Conservation (phyloP, 37 sponge, comb jelly and placozoan genomes). For the Bolinopsis microptera region DNA sequence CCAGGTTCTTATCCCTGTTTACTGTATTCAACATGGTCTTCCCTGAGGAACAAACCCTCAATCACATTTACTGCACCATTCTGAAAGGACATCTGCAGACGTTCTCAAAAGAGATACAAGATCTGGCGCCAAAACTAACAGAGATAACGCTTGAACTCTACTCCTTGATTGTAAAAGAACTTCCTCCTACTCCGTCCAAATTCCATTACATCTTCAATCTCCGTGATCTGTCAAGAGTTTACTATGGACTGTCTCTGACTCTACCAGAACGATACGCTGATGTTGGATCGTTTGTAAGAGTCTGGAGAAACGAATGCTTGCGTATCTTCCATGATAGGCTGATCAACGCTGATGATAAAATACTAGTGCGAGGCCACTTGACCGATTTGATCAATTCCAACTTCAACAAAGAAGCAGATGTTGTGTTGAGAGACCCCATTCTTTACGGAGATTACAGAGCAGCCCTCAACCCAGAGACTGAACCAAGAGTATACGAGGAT, state of each 20-base stretch:
- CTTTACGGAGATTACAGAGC: slow-evolving; percentile 93
- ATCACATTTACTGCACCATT: slow-evolving; percentile 90
- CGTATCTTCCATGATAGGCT: slow-evolving; percentile 94
- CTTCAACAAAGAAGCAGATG: slow-evolving; percentile 74
- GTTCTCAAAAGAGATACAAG: slow-evolving; percentile 88
- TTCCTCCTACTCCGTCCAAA: slow-evolving; percentile 97
- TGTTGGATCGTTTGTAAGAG: slow-evolving; percentile 71
- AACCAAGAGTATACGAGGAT: slow-evolving; percentile 90
- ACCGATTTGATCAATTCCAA: slow-evolving; percentile 76
- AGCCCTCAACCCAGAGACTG: slow-evolving; percentile 81
- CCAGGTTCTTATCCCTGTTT: slow-evolving; percentile 93
- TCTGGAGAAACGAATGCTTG: slow-evolving; percentile 97
- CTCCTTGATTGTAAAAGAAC: slow-evolving; percentile 80
- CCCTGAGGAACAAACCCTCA: slow-evolving; percentile 86
- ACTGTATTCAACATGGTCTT: slow-evolving; percentile 93
- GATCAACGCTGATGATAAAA: slow-evolving; percentile 84
- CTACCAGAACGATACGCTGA: slow-evolving; percentile 79
- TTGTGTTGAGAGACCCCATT: slow-evolving; percentile 80
- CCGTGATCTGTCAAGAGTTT: slow-evolving; percentile 94
- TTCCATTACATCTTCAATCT: slow-evolving; percentile 99
- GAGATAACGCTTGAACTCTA: slow-evolving; percentile 91
- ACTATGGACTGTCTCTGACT: slow-evolving; percentile 89
- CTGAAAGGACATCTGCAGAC: slow-evolving; percentile 87
- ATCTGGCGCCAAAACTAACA: slow-evolving; percentile 77
- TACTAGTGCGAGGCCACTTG: slow-evolving; percentile 77